These are phyloP conservation scores for Enteromius unitaeniatus DNA, from an alignment of 2,797 vertebrate species.

Conservation along the genomic window DNA sequence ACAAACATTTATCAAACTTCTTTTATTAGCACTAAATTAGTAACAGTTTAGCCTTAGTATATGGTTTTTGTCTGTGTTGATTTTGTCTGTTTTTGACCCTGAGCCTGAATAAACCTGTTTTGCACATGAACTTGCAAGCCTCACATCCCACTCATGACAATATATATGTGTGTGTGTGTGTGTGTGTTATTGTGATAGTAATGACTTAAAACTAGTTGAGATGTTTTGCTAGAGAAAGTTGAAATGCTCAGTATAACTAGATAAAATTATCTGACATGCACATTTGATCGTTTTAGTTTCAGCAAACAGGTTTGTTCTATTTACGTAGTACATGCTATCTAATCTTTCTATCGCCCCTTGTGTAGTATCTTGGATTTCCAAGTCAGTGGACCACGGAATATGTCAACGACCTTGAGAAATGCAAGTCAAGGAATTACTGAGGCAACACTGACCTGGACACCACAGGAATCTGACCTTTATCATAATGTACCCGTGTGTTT, in stretches of 20 bases:
- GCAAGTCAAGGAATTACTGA: constrained; percentile 40
- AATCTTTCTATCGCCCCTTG: background rate
- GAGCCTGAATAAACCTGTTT: too few species aligned
- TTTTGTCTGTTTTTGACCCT: too few species aligned
- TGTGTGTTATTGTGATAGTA: background rate
- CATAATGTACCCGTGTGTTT: constrained; percentile 72
- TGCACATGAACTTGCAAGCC: too few species aligned
- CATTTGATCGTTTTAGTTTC: background rate
- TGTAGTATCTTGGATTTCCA: constrained; percentile 73
- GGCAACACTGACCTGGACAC: constrained; percentile 70
- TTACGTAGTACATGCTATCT: constrained; percentile 6
- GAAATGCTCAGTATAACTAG: background rate
- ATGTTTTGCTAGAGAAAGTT: background rate
- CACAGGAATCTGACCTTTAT: constrained; percentile 61
- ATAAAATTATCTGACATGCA: background rate
- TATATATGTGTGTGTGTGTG: too few species aligned
- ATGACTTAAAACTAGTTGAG: background rate
- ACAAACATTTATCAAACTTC: too few species aligned
- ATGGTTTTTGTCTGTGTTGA: too few species aligned
- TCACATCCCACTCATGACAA: too few species aligned
- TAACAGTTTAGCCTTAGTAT: too few species aligned
- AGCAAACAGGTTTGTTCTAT: background rate
- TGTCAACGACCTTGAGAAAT: constrained; percentile 65
- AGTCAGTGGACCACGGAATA: constrained; percentile 72
- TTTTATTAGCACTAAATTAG: too few species aligned